These are phyloP conservation scores for Hydropotes inermis DNA, from an alignment of 2,113 vertebrate species.

Conservation along the genomic window DNA sequence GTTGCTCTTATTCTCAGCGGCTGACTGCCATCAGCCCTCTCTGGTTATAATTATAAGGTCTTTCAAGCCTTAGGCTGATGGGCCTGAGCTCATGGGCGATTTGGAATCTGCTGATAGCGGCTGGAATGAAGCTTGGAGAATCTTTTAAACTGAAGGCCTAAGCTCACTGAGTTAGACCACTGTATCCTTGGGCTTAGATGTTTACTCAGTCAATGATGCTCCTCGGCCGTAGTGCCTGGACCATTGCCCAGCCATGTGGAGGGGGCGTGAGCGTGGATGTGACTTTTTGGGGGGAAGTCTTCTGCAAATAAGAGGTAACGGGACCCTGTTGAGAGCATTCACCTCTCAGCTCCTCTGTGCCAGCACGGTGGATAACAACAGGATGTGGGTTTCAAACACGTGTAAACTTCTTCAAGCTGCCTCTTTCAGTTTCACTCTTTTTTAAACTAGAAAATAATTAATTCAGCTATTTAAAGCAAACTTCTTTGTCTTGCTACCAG, in stretches of 20 bases:
- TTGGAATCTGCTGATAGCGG: neutral
- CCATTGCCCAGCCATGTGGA: neutral
- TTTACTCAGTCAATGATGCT: conserved; percentile 63
- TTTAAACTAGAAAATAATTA: conserved; percentile 28
- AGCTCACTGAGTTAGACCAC: conserved; percentile 64
- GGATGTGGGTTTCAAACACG: conserved; percentile 82
- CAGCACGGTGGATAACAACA: conserved; percentile 79
- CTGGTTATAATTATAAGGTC: neutral
- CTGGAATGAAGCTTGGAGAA: neutral
- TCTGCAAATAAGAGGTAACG: conserved; percentile 70
- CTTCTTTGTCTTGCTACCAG: neutral
- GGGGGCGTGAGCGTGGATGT: neutral
- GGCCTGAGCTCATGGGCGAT: neutral
- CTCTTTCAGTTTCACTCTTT: conserved; percentile 66
- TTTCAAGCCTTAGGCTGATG: neutral
- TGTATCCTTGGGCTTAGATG: conserved; percentile 64
- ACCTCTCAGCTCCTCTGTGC: conserved; percentile 73
- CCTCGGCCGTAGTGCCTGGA: conserved; percentile 48
- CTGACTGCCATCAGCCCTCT: neutral
- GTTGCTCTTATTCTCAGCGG: neutral
- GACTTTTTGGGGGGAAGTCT: conserved; percentile 71
- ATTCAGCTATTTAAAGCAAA: neutral
- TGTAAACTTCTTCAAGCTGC: conserved; percentile 36
- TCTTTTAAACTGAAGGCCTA: conserved; percentile 61
- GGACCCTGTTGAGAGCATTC: conserved; percentile 71